These are phyloP conservation scores for Axinella damicornis DNA, from an alignment of 37 sponge, comb jelly and placozoan species.

Conservation along the genomic window DNA sequence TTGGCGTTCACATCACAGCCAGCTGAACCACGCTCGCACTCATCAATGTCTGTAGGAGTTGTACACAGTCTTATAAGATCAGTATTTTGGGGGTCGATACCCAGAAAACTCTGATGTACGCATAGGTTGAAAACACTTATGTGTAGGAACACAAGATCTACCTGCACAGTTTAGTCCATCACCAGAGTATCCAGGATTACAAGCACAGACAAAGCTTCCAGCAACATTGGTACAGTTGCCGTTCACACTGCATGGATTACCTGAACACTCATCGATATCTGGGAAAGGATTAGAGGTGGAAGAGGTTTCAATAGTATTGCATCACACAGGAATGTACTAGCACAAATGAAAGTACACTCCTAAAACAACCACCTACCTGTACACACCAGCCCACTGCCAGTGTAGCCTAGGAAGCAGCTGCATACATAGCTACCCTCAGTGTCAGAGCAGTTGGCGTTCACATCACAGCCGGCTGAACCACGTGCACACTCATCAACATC, in stretches of 20 bases:
- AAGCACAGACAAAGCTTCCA: constrained; percentile 41
- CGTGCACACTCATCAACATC: no score
- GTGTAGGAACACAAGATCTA: no score
- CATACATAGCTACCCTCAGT: constrained; percentile 10
- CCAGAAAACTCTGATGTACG: no score
- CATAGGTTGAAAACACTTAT: neutral
- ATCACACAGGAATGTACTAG: no score
- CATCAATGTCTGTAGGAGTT: constrained; percentile 28
- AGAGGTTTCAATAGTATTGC: no score
- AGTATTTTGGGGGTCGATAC: no score
- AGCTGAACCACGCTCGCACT: neutral
- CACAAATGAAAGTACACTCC: neutral
- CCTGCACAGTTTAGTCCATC: constrained; percentile 35
- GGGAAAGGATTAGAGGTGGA: neutral
- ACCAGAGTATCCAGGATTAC: constrained; percentile 40
- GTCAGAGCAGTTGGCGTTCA: constrained; percentile 3
- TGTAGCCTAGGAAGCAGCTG: neutral
- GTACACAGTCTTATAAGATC: neutral
- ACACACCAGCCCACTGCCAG: constrained; percentile 14
- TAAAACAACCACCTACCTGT: neutral
- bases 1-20: no score
- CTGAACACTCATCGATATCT: constrained; percentile 50
- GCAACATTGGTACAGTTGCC: constrained; percentile 31
- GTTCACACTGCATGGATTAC: constrained; percentile 3
- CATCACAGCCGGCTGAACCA: neutral